These are phyloP conservation scores for Acrocephalus scirpaceus DNA, from an alignment of 2,797 vertebrate species.

Conservation along the genomic window DNA sequence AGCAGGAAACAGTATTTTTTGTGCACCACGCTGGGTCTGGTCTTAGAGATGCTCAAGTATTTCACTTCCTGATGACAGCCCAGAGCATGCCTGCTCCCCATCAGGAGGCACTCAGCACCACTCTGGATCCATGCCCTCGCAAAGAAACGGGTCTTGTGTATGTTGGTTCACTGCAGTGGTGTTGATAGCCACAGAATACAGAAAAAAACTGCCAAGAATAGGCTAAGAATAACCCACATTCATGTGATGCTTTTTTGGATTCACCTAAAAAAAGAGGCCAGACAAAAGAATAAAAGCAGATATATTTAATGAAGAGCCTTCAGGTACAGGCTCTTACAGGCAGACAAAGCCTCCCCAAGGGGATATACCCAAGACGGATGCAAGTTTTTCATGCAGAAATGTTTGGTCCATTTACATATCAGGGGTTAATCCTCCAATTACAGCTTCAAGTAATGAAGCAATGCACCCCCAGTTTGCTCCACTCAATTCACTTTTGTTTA, in stretches of 20 bases:
- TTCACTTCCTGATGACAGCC: conserved; percentile 4
- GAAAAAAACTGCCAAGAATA: fast-evolving
- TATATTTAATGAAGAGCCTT: neutral
- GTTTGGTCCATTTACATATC: neutral
- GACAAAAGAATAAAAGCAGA: neutral
- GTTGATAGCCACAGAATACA: neutral
- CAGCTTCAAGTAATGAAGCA: neutral
- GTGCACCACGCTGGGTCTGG: conserved; percentile 3
- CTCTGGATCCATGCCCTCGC: neutral
- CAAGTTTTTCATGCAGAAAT: neutral
- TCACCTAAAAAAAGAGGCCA: neutral
- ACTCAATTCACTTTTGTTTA: neutral
- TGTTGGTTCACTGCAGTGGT: neutral
- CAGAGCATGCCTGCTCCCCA: neutral
- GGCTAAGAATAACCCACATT: neutral
- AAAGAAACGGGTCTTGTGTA: neutral
- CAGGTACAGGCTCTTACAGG: too few species aligned
- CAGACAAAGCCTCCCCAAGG: neutral
- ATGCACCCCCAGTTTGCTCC: neutral
- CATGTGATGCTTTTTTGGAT: neutral
- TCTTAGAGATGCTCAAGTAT: neutral
- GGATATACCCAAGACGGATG: fast-evolving
- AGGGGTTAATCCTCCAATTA: neutral
- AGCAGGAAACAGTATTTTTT: conserved; percentile 12
- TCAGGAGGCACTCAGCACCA: neutral